Base-by-base conservation (phyloP, 2,797 vertebrate genomes). In the Macropus fuliginosus region DNA sequence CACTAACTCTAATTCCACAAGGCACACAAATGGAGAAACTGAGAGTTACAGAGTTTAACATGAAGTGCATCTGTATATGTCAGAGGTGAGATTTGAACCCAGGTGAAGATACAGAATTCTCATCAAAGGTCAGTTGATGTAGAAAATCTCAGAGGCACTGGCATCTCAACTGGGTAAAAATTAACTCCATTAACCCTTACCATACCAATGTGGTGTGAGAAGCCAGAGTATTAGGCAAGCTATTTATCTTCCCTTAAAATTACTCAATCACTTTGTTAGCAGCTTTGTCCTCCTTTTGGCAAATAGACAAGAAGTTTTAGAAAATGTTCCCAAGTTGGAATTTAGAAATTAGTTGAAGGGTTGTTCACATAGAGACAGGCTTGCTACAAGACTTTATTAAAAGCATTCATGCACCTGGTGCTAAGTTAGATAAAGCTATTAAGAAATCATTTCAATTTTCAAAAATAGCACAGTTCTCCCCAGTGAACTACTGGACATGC, bases 321-420 rank as follows among this genome's bases (percentile, higher is more conserved):
- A 74, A 74, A 74, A 16, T 6, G n/a, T 40, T 74, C 66, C 66
- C 34, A 54, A 95, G 59, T 93, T 52, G 94, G 5, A 46, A 95
- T 59, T 62, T 29, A 94, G 54, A 92, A 94, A 57, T 95, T 14
- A 96, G 29, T 40, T 52, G 4, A 92, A 95, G 87, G 93, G 87
- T 92, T 24, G 24, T 55, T 50, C 92, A 54, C 90, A 50, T 14
- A 14, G 55, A 57, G 74, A 46, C 40, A 87, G 21, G n/a, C 40
- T 94, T 11, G 27, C 74, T 46, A 50, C 3, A 34, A 92, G 93
- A 95, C 59, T 21, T 1, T 57, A 93, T 4, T 92, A 29, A 91
- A 74, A 95, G 31, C 40, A 29, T 55, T 91, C 54, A 52, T 13
- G 1, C 46, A 91, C 59, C 94, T 92, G 56, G 81, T 14, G 12